These are phyloP conservation scores for Podarcis muralis DNA, from an alignment of 2,113 vertebrate genomes.

Conservation along the genomic window DNA sequence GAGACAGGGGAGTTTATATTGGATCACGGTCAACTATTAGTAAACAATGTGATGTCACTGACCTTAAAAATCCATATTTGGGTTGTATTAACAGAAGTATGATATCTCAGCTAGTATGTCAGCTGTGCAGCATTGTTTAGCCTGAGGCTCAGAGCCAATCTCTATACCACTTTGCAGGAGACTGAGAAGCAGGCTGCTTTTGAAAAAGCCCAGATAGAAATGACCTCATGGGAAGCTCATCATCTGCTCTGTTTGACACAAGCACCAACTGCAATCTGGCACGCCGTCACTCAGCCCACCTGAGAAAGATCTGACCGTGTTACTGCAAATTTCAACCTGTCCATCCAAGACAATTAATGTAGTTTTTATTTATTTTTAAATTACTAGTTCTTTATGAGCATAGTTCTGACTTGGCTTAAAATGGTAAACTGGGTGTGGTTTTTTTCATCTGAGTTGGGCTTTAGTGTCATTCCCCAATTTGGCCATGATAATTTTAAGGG, in stretches of 20 bases:
- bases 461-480: not conserved
- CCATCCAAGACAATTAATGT: not conserved
- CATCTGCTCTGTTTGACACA: not conserved
- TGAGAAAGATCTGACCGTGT: not conserved
- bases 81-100: not conserved
- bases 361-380: not conserved
- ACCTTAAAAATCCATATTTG: not conserved
- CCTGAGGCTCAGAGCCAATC: not conserved
- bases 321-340: not conserved
- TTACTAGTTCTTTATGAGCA: not conserved
- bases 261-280: not conserved
- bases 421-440: not conserved
- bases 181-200: not conserved
- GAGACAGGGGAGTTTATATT: not conserved
- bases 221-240: not conserved
- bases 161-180: not conserved
- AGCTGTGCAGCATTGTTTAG: not conserved
- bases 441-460: not conserved
- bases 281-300: not conserved
- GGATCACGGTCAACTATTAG: not conserved
- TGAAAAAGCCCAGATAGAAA: not conserved
- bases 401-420: not conserved
- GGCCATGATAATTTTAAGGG: not conserved
- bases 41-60: not conserved
- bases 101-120: not conserved